phyloP scores from a whole-genome alignment of 2,113 vertebrate genomes.

The Rhynchopsitta pachyrhyncha region DNA sequence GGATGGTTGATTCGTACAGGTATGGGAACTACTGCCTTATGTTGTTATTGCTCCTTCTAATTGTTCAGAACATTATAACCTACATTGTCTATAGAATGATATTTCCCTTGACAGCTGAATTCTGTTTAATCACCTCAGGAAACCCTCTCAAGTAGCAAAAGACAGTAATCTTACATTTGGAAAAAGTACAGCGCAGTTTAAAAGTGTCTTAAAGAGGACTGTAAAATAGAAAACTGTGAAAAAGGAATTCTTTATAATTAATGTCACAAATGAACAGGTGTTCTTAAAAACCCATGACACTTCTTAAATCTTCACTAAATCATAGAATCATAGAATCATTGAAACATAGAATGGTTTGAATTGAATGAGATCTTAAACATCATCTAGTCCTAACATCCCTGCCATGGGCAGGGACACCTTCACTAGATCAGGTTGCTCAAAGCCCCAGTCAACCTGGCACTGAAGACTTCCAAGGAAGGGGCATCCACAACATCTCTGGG shows the following conservation, averaged over 20 bases:
- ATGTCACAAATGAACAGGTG: background rate
- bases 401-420: no score
- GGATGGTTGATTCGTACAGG: background rate
- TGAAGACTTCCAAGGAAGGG: background rate
- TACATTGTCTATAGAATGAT: background rate
- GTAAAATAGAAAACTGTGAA: background rate
- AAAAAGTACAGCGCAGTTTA: background rate
- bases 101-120: background rate
- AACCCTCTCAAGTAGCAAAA: background rate
- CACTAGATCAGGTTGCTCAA: background rate
- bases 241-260: background rate
- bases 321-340: background rate
- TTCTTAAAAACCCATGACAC: background rate
- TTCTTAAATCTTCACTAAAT: background rate
- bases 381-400: fast-evolving
- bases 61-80: background rate
- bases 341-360: background rate
- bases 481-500: fast-evolving
- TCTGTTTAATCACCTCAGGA: background rate
- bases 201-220: background rate
- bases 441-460: no score
- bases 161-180: background rate
- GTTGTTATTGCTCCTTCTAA: background rate
- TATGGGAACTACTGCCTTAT: background rate
- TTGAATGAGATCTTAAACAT: background rate